Evolutionary conservation across 2,888 invertebrate genomes (phyloP).

Genomic region (Crocallis elinguaria): DNA sequence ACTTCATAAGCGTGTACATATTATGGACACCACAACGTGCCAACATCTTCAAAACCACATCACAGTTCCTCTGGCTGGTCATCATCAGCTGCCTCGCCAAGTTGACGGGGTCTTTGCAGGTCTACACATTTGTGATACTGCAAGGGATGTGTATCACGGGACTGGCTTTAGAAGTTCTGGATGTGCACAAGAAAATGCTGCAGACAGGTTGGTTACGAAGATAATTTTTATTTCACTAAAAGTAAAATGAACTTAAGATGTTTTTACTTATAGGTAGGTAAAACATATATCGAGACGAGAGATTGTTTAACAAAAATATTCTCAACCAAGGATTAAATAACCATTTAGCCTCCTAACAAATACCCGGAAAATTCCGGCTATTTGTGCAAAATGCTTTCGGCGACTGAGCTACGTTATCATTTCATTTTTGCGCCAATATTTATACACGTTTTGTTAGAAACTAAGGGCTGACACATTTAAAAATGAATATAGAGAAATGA

Average conservation of each 20-base stretch:
- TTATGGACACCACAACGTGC: conserved; percentile 91
- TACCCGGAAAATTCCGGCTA: too few relatives aligned
- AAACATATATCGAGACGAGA: too few relatives aligned
- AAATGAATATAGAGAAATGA: too few relatives aligned
- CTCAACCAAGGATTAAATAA: too few relatives aligned
- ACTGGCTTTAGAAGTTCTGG: conserved; percentile 85
- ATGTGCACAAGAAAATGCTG: conserved; percentile 80
- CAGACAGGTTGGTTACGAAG: conserved; percentile 61
- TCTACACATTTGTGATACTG: conserved; percentile 89
- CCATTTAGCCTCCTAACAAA: too few relatives aligned
- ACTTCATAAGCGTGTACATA: conserved; percentile 88
- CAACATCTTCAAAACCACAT: conserved; percentile 86
- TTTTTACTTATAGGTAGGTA: too few relatives aligned
- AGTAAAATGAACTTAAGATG: not conserved
- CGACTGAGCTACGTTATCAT: too few relatives aligned
- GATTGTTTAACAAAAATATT: too few relatives aligned
- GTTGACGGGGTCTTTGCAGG: conserved; percentile 89
- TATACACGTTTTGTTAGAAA: too few relatives aligned
- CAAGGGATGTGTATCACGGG: conserved; percentile 88
- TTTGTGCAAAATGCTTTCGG: too few relatives aligned
- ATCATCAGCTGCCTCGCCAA: conserved; percentile 91
- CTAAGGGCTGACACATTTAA: too few relatives aligned
- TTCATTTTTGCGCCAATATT: too few relatives aligned
- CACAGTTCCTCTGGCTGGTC: conserved; percentile 90
- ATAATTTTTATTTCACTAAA: not conserved